Base-by-base conservation (phyloP, 37 sponge, comb jelly and placozoan species). In the Spongia lamella region DNA sequence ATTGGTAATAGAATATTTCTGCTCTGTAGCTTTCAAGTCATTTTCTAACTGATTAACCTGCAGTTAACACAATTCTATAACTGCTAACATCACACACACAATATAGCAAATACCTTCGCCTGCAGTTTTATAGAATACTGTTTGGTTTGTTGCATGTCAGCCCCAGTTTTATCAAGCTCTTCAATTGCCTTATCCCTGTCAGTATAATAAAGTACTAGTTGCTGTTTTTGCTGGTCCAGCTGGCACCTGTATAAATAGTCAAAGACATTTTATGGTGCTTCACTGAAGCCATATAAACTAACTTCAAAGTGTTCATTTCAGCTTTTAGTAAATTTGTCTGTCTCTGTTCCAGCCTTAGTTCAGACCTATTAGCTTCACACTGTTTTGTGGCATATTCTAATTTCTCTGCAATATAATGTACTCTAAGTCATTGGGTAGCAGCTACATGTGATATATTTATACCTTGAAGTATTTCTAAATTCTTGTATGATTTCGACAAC, bases 81-180 rank as follows among this genome's bases (percentile, higher is more conserved):
- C 60, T 58, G 15, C 62, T n/a, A n/a, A n/a, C 47, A 58, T 47
- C 49, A 74, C 40, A 20, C 56, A 35, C 53, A 35, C 37, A 6
- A 69, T 30, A 51, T 69, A 53, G n/a, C 47, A 16, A 39, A 37
- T 71, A 73, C 75, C 60, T 57, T 73, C 3, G 61, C 75, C 32
- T 73, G 38, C 29, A 73, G 40, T 19, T 3, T 3, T 29, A 52
- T 3, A 14, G 57, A 1, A 7, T 37, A 26, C 38, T 59, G 38
- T 33, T 36, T 72, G n/a, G 50, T 20, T 32, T 70, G 54, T 21
- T 50, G 49, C 26, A 27, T 9, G 52, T 70, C 33, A 53, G 20
- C 50, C 38, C 56, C 56, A 29, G 72, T 33, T 21, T 25, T 19
- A 7, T 17, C 36, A 58, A 59, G 36, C 30, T 72, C 53, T 29